These are phyloP conservation scores for Desoria tigrina DNA, from an alignment of 2,888 invertebrate genomes.

Conservation along the genomic window DNA sequence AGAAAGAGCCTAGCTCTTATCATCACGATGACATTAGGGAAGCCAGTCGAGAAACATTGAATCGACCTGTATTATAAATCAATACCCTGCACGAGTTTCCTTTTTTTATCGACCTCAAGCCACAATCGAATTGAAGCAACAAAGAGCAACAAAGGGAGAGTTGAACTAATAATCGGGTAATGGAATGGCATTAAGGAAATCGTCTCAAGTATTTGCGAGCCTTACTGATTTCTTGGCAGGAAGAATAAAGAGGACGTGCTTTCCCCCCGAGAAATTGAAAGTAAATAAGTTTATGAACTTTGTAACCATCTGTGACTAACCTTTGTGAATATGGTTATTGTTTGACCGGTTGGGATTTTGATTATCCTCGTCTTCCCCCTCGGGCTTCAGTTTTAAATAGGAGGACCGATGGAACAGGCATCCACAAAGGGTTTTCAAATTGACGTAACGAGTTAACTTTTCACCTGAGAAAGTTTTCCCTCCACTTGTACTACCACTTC, in stretches of 20 bases:
- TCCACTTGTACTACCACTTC: neutral
- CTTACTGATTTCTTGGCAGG: too few relatives aligned
- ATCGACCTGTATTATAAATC: constrained; percentile 1
- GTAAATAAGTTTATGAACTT: neutral
- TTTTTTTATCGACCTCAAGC: too few relatives aligned
- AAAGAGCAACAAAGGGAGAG: constrained; percentile 1
- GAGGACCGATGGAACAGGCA: constrained; percentile 17
- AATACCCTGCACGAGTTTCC: constrained; percentile 6
- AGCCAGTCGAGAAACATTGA: neutral
- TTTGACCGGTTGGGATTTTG: too few relatives aligned
- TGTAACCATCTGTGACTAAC: neutral
- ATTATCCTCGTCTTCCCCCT: constrained; percentile 1
- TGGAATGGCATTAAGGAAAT: too few relatives aligned
- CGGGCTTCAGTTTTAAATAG: constrained; percentile 9
- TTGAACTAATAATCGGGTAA: too few relatives aligned
- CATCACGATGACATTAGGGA: neutral
- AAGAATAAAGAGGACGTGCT: too few relatives aligned
- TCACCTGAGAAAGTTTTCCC: constrained; percentile 15
- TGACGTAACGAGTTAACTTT: constrained; percentile 18
- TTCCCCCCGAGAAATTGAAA: neutral
- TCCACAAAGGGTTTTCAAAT: constrained; percentile 11
- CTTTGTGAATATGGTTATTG: too few relatives aligned
- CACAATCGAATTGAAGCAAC: neutral
- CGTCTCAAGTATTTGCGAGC: too few relatives aligned
- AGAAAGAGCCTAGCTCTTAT: too few relatives aligned